Evolutionary conservation across 2,888 invertebrate species (phyloP), one percentile per base, ranked within the genome.

Genomic region (Trichopoda pennipes): DNA sequence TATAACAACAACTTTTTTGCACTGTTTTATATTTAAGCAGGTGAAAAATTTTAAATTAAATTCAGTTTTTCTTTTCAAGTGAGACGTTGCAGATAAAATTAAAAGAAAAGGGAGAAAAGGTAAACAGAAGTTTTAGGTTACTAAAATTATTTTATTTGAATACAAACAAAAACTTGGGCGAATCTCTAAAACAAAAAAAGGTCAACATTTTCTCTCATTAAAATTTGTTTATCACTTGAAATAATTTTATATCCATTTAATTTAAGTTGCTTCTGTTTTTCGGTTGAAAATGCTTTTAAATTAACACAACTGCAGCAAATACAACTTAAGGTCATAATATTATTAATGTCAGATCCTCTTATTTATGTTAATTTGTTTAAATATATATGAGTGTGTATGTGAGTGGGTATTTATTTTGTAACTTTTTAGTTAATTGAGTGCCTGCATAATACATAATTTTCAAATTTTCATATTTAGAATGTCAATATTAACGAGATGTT

Each of bases 11-110:
- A 77, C 32, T 69, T 77, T 58, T 63, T 63, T 55, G 12, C 38
- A 28, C 38, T 38, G 7, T 72, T 42, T 63, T 63, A 56, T 73
- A 51, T 35, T 68, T 16, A 66, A 72, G 35, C 60, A 76, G 63
- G 70, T 72, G 79, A 79, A 82, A 28, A 28, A 28, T 8, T 28
- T 28, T 1, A 28, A 79, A 79, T 79, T 72, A 72, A 82, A 82
- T 76, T 82, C 51, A 82, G 82, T 82, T 79, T 79, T 79, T 72
- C 72, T 75, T 72, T 72, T 61, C 61, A 61, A 47, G 79, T 74
- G 73, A 69, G 68, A 49, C 68, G 28, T 32, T 74, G 49, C 73
- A 74, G 73, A 74, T 74, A 79, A 68, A 47, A 66, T 38, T 19
- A 56, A 51, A 49, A 35, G 44, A 14, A 28, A 38, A 68, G 32